Percentiles rank a stretch among this genome's conserved stretches.
phyloP scores from a whole-genome alignment of 2,113 vertebrate species.

The Sminthopsis crassicaudata region DNA sequence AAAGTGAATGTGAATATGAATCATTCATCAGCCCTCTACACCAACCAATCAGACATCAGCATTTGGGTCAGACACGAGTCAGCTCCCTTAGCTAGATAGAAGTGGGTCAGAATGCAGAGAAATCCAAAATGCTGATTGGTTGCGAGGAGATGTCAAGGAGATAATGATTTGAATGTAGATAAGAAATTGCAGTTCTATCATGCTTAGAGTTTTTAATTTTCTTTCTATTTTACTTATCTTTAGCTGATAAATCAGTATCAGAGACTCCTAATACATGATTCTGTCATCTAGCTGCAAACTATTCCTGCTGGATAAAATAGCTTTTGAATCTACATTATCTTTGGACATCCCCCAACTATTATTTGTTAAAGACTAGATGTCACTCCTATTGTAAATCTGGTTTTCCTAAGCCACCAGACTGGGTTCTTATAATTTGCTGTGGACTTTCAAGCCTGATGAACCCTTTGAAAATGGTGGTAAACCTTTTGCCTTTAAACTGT shows the following conservation, averaged over 20 bases:
- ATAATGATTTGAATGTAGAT: constrained; percentile 46
- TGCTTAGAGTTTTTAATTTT: constrained; percentile 61
- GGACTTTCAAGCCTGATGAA: constrained; percentile 69
- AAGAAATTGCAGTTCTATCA: constrained; percentile 50
- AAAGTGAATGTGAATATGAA: constrained; percentile 15
- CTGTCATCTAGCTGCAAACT: neutral
- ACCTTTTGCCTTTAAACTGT: constrained; percentile 67
- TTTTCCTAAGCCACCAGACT: constrained; percentile 51
- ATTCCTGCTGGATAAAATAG: neutral
- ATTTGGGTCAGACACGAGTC: neutral
- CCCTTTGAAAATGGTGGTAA: constrained; percentile 67
- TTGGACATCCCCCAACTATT: constrained; percentile 3
- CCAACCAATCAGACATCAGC: constrained; percentile 21
- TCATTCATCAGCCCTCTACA: constrained; percentile 28
- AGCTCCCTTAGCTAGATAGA: constrained; percentile 51
- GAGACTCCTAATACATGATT: neutral
- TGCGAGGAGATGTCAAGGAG: constrained; percentile 53
- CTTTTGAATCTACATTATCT: neutral
- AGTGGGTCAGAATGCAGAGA: constrained; percentile 39
- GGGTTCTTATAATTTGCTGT: neutral
- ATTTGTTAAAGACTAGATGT: constrained; percentile 53
- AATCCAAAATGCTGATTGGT: neutral
- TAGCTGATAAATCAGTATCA: constrained; percentile 16
- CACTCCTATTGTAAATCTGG: constrained; percentile 40
- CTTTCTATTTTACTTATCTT: constrained; percentile 45